Evolutionary conservation across 1,140 invertebrate genomes (phyloP), one percentile per base, ranked within the genome.

Genomic region (Artemia franciscana): DNA sequence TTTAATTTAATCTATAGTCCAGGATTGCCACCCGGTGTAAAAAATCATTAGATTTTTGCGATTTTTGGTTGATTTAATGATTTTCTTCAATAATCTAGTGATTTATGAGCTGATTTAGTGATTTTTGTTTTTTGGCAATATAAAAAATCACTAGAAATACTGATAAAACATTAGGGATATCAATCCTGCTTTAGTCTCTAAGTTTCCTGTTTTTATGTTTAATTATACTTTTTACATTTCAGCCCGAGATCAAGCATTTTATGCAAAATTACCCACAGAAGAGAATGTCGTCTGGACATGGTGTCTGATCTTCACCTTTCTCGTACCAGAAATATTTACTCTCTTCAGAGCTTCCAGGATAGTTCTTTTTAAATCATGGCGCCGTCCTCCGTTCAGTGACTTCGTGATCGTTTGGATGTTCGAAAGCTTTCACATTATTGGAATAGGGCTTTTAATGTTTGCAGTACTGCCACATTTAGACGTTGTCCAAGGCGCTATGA

Each of bases 221-320:
- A 5, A 58, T 61, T 63, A 74, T 5, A 5, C 4, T 61, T 57
- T 64, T 4, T 21, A 7, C 69, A 59, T 64, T 74, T n/a, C 73
- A 88, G 85, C 83, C 71, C 81, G 86, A 67, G 86, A 88, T 70
- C 87, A 86, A 70, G 81, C 83, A 71, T 90, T 86, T 69, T 76
- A 84, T 66, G 84, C 85, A 0, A 79, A 77, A 27, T 72, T 90
- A 64, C 84, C 87, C 3, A 82, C 86, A 64, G 80, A 82, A 64
- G 88, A 93, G 72, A 78, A 87, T 57, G 83, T 91, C 60, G 85
- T 84, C 7, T 94, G 89, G 89, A 87, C 88, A 71, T 94, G 91
- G 91, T 87, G 85, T 61, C 73, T 94, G n/a, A 75, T 92, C 28
- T 84, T 91, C 65, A 84, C 84, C 0, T 91, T 87, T 69, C 78